Conservation (phyloP, 2,797 vertebrate species). For the Scolopax bukidnonensis region DNA sequence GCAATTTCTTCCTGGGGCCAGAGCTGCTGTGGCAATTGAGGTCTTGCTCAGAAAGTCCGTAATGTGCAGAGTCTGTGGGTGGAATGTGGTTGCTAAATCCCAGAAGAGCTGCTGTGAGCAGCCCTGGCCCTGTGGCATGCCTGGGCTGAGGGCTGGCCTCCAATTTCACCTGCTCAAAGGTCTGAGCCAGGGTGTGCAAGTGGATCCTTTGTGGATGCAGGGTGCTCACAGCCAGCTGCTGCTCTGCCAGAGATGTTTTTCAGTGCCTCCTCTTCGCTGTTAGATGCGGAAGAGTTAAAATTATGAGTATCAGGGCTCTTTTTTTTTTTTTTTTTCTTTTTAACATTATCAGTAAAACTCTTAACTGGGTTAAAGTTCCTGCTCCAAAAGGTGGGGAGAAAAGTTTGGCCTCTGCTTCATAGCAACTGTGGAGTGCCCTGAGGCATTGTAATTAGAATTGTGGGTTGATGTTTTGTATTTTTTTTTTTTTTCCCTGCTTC, state of each 20-base stretch:
- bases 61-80: background rate
- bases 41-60: background rate
- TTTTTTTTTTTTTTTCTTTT: background rate
- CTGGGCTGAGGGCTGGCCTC: background rate
- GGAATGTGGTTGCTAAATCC: background rate
- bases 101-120: background rate
- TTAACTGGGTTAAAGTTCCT: conserved; percentile 60
- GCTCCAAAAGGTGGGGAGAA: conserved; percentile 31
- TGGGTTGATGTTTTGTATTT: background rate
- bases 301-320: background rate
- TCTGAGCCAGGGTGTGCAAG: fast-evolving
- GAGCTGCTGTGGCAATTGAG: background rate
- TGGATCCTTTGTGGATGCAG: fast-evolving
- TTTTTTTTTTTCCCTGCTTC: background rate
- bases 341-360: background rate
- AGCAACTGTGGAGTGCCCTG: background rate
- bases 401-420: conserved; percentile 18
- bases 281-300: background rate
- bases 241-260: background rate
- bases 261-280: background rate
- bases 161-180: background rate
- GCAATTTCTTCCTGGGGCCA: background rate
- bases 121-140: background rate
- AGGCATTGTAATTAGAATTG: conserved; percentile 15
- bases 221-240: fast-evolving